phyloP scores from a whole-genome alignment of 2,888 invertebrate genomes.

The Crocallis elinguaria region DNA sequence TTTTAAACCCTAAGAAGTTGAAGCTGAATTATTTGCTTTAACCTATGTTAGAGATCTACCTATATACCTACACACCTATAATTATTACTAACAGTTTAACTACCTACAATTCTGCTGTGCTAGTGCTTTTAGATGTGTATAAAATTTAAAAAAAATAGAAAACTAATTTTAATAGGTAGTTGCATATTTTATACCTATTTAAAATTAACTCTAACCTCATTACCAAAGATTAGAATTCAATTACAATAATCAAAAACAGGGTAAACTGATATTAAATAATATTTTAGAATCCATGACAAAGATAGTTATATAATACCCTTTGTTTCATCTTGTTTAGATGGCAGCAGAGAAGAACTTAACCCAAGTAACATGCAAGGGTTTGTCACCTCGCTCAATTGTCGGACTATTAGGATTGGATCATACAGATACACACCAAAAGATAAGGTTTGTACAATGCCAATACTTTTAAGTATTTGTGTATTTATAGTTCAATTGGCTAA shows the following conservation, averaged over 20 bases:
- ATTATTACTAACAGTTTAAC: no score
- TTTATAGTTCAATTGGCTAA: no score
- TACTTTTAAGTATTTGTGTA: no score
- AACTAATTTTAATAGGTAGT: no score
- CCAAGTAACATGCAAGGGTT: slow-evolving; percentile 72
- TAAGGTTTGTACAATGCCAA: no score
- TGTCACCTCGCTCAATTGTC: slow-evolving; percentile 87
- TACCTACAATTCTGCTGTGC: no score
- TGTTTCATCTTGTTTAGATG: slow-evolving; percentile 69
- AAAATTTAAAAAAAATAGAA: no score
- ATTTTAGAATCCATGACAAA: background rate
- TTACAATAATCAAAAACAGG: background rate
- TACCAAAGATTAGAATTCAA: background rate
- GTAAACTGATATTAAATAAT: background rate
- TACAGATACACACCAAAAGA: slow-evolving; percentile 91
- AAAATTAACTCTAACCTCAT: background rate
- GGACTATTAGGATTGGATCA: slow-evolving; percentile 93
- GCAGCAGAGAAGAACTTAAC: slow-evolving; percentile 80
- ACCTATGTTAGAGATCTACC: no score
- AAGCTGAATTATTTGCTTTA: no score
- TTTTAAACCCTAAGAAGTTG: no score
- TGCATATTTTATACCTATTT: background rate
- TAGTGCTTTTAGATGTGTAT: no score
- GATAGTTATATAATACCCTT: background rate
- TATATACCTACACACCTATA: no score